Base-by-base conservation (phyloP, 1,140 invertebrate species). In the Heliothis virescens region DNA sequence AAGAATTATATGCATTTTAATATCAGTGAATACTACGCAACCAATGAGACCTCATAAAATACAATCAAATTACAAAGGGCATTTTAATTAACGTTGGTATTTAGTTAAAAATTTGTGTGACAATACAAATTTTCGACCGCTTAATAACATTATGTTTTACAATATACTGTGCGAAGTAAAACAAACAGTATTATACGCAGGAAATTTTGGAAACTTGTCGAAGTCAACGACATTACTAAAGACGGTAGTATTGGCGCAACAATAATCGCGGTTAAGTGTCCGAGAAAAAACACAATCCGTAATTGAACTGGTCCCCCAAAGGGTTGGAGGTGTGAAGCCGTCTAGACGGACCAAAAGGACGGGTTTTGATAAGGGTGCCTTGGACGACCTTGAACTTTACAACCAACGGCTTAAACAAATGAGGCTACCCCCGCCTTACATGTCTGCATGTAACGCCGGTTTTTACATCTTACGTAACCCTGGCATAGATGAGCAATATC, bases 301-400 rank as follows among this genome's bases (percentile, higher is more conserved):
- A 91, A 92, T 89, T 89, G 88, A 85, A 85, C 83, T 89, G 91
- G 88, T 88, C 87, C 89, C 89, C 86, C 83, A 86, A 88, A 92
- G 87, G 91, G 89, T 90, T 90, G 86, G 86, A 92, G 92, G 92
- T 94, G 92, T 90, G 90, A 89, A 89, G 82, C 84, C 89, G 92
- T 94, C 92, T 94, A 94, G 92, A 94, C 92, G 90, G 87, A 85
- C 90, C 92, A 86, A 90, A 86, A 90, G 84, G 87, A 90, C 87
- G 87, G 87, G 85, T 88, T 86, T 89, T 93, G 90, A 91, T 90
- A 90, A 92, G 91, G 91, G 91, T 90, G 87, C 86, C 85, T 84
- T 85, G 82, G 85, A 81, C 87, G 91, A 82, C 93, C 93, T 93
- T 94, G 93, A 94, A 93, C 93, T 93, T 90, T 87, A 79, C 81